Evolutionary conservation across 2,888 invertebrate genomes (phyloP).

Genomic region (Uloborus plumipes): DNA sequence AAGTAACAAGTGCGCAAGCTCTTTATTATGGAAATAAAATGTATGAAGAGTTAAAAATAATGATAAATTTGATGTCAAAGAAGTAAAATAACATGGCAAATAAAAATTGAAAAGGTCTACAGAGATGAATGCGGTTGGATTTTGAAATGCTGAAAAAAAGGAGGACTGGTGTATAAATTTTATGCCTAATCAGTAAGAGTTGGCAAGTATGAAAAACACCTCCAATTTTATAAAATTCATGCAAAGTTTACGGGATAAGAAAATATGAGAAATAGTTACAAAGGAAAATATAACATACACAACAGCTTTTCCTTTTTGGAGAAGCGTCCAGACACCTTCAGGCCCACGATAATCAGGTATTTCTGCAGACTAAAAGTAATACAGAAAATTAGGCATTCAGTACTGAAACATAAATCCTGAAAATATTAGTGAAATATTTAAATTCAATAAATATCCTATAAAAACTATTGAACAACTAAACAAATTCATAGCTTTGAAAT

Average conservation of each 20-base stretch:
- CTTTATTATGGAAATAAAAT: too few species aligned
- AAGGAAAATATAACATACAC: slow-evolving; percentile 25
- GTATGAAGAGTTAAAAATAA: too few species aligned
- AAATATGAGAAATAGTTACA: neutral
- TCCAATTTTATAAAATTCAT: too few species aligned
- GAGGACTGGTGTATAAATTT: too few species aligned
- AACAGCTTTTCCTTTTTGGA: slow-evolving; percentile 85
- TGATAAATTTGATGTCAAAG: too few species aligned
- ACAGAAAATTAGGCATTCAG: neutral
- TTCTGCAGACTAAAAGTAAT: slow-evolving; percentile 77
- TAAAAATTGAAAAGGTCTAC: too few species aligned
- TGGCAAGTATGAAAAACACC: too few species aligned
- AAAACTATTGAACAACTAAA: slow-evolving; percentile 1
- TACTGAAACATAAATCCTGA: neutral
- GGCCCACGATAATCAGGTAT: slow-evolving; percentile 98
- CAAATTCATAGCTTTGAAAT: neutral
- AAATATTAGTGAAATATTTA: neutral
- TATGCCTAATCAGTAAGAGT: too few species aligned
- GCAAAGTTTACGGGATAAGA: neutral
- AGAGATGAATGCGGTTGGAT: too few species aligned
- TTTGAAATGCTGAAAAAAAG: too few species aligned
- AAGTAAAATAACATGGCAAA: too few species aligned
- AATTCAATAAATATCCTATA: neutral
- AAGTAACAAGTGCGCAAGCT: too few species aligned
- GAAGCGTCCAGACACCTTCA: slow-evolving; percentile 95